Evolutionary conservation across 2,888 invertebrate genomes (phyloP).

Genomic region (Saturnia pavonia): DNA sequence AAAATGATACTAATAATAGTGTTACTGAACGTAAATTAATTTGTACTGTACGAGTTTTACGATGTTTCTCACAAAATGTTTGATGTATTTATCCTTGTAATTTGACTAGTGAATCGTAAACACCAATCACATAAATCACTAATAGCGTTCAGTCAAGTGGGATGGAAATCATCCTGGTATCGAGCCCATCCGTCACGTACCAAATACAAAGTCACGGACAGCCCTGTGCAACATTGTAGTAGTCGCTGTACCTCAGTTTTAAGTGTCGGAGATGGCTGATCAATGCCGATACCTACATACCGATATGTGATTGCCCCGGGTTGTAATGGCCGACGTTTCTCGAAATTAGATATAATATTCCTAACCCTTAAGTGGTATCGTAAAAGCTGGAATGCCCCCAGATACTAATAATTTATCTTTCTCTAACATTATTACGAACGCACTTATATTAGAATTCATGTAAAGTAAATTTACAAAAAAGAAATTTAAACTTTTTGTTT

Average conservation of each 20-base stretch:
- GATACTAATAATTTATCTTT: background rate
- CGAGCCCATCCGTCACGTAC: conserved; percentile 13
- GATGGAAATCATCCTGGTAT: conserved; percentile 6
- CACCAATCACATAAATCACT: background rate
- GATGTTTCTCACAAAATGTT: background rate
- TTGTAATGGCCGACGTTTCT: conserved; percentile 28
- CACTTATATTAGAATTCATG: background rate
- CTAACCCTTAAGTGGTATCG: background rate
- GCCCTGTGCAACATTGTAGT: conserved; percentile 37
- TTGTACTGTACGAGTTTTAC: background rate
- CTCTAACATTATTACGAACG: background rate
- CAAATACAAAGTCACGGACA: conserved; percentile 21
- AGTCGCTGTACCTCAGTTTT: conserved; percentile 37
- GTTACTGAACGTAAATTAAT: background rate
- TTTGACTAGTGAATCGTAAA: conserved; percentile 2
- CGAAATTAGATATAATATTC: conserved; percentile 6
- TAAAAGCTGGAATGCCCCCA: background rate
- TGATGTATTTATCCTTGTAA: conserved; percentile 4
- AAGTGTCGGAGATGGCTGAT: conserved; percentile 44
- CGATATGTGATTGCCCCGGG: conserved; percentile 24
- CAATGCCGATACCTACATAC: conserved; percentile 37
- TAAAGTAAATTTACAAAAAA: background rate
- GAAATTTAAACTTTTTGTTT: too few species aligned
- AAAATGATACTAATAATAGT: background rate
- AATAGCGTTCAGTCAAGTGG: background rate